These are phyloP conservation scores for Ploceus nigricollis DNA, from an alignment of 2,113 vertebrate genomes.

Conservation along the genomic window DNA sequence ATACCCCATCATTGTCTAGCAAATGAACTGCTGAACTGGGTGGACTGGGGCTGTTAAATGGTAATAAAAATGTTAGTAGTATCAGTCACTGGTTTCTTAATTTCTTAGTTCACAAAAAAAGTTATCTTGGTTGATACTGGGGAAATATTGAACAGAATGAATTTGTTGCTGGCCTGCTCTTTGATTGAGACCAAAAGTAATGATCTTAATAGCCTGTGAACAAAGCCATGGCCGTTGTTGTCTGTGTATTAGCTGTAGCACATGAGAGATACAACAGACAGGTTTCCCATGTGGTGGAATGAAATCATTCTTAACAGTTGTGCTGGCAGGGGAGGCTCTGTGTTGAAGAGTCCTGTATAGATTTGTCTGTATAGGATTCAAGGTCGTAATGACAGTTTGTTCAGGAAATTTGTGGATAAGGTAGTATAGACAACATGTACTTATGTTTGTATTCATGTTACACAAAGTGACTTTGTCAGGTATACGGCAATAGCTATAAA, in stretches of 20 bases:
- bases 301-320: neutral
- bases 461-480: neutral
- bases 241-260: neutral
- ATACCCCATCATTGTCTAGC: neutral
- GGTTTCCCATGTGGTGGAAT: neutral
- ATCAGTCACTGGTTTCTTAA: neutral
- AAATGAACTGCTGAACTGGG: neutral
- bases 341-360: neutral
- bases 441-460: neutral
- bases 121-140: neutral
- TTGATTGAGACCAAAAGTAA: neutral
- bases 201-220: neutral
- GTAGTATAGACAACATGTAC: neutral
- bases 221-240: neutral
- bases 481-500: neutral
- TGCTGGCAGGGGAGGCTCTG: neutral
- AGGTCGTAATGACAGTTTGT: neutral
- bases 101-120: neutral
- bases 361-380: neutral
- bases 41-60: neutral
- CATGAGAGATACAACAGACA: neutral
- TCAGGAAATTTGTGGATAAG: neutral
- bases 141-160: neutral
- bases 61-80: neutral
- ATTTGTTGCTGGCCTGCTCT: neutral